Conservation (phyloP, 2,113 vertebrate genomes). For the Vulpes lagopus region DNA sequence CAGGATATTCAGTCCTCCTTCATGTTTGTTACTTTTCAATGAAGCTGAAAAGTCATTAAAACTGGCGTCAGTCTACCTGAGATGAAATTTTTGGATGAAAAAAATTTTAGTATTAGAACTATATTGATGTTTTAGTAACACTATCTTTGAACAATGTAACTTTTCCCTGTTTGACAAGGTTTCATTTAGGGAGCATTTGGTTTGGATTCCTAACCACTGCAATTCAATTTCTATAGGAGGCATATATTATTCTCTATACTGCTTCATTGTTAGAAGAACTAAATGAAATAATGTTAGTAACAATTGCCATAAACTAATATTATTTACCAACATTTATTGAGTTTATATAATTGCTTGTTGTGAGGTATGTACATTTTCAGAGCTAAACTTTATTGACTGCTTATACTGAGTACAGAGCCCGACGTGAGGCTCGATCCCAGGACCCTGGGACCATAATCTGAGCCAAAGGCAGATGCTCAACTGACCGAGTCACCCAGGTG, state of each 20-base stretch:
- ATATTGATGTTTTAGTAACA: not conserved
- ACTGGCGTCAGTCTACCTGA: not conserved
- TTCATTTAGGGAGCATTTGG: not conserved
- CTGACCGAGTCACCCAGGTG: too few species aligned
- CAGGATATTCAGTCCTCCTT: not conserved
- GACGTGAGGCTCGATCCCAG: too few species aligned
- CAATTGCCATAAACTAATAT: not conserved
- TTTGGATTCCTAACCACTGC: not conserved
- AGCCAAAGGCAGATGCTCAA: too few species aligned
- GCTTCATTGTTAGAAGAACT: not conserved
- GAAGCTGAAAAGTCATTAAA: not conserved
- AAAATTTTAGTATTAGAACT: not conserved
- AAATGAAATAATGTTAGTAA: not conserved
- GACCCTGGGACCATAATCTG: too few species aligned
- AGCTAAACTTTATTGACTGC: not conserved
- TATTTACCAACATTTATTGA: not conserved
- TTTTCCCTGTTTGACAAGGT: not conserved
- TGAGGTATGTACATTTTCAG: not conserved
- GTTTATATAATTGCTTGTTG: not conserved
- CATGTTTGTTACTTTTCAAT: not conserved
- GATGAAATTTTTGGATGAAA: not conserved
- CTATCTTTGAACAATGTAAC: not conserved
- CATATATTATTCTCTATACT: not conserved
- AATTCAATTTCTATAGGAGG: not conserved
- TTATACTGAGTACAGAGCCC: not conserved